Conservation (phyloP, 2,113 vertebrate species). For the Mormoops blainvillei region DNA sequence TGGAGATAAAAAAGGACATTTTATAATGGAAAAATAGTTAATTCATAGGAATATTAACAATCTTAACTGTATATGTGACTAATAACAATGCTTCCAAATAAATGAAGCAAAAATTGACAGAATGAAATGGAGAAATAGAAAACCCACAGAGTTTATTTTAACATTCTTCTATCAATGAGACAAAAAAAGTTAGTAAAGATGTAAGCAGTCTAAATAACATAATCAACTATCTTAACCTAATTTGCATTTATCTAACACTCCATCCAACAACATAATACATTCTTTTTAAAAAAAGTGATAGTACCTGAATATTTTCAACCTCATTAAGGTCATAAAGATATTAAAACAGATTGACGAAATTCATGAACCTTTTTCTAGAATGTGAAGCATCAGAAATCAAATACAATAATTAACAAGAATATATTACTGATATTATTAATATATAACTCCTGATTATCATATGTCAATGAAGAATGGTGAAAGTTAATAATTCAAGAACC, state of each 20-base stretch:
- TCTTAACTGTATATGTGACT: not conserved
- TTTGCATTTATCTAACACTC: not conserved
- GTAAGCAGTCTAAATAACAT: not conserved
- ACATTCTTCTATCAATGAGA: not conserved
- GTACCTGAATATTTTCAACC: not conserved
- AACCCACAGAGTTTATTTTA: not conserved
- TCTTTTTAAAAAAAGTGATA: not conserved
- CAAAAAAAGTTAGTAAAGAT: not conserved
- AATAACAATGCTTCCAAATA: not conserved
- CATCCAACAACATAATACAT: not conserved
- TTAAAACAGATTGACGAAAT: not conserved
- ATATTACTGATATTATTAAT: not conserved
- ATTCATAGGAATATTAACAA: not conserved
- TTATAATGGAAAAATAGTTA: not conserved
- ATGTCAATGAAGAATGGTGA: not conserved
- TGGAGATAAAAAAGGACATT: not conserved
- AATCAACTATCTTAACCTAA: not conserved
- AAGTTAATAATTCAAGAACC: conserved; percentile 8
- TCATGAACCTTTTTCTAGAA: not conserved
- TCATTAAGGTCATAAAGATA: not conserved
- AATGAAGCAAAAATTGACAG: not conserved
- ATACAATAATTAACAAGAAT: not conserved
- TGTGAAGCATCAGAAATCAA: conserved; percentile 24
- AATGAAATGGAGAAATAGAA: conserved; percentile 14
- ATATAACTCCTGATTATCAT: not conserved